A percentile compares a stretch with the other conserved stretches of the same genome.
These are phyloP conservation scores for Aphelinus atriplicis DNA, from an alignment of 1,140 invertebrate species.

Conservation along the genomic window DNA sequence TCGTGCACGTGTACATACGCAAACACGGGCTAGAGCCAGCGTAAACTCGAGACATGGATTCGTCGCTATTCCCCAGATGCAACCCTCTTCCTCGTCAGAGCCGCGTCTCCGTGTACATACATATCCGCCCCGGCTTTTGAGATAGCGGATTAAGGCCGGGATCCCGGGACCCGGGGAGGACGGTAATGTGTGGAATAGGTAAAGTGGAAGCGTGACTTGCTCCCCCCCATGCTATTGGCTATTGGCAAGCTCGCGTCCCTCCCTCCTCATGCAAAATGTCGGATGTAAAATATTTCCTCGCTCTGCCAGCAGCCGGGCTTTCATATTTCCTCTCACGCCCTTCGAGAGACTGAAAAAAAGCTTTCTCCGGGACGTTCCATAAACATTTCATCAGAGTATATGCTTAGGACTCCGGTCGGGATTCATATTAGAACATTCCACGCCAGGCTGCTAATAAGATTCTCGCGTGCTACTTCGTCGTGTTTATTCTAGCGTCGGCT, in stretches of 20 bases:
- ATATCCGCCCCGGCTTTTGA: slow-evolving; percentile 27
- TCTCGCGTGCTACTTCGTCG: neutral
- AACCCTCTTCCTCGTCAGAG: neutral
- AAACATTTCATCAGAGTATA: slow-evolving; percentile 32
- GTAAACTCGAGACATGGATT: slow-evolving; percentile 23
- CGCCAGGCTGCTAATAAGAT: slow-evolving; percentile 11
- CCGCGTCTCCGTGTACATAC: neutral
- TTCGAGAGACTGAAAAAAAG: slow-evolving; percentile 11
- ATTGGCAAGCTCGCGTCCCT: slow-evolving; percentile 37
- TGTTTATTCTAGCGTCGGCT: neutral
- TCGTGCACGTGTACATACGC: neutral
- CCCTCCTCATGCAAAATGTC: slow-evolving; percentile 34
- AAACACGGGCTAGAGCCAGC: slow-evolving; percentile 7
- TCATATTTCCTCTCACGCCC: neutral
- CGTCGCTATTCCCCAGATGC: slow-evolving; percentile 29
- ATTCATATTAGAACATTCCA: slow-evolving; percentile 30
- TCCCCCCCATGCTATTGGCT: slow-evolving; percentile 35
- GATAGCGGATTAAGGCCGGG: slow-evolving; percentile 33
- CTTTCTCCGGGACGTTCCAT: slow-evolving; percentile 4
- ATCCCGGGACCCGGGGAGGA: slow-evolving; percentile 2
- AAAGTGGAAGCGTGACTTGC: slow-evolving; percentile 37
- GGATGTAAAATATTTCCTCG: slow-evolving; percentile 37
- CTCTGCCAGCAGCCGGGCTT: neutral
- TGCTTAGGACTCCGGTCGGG: slow-evolving; percentile 1
- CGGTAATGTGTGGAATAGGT: slow-evolving; percentile 27